Evolutionary conservation across 2,113 vertebrate species (phyloP).

Genomic region (Misgurnus anguillicaudatus): DNA sequence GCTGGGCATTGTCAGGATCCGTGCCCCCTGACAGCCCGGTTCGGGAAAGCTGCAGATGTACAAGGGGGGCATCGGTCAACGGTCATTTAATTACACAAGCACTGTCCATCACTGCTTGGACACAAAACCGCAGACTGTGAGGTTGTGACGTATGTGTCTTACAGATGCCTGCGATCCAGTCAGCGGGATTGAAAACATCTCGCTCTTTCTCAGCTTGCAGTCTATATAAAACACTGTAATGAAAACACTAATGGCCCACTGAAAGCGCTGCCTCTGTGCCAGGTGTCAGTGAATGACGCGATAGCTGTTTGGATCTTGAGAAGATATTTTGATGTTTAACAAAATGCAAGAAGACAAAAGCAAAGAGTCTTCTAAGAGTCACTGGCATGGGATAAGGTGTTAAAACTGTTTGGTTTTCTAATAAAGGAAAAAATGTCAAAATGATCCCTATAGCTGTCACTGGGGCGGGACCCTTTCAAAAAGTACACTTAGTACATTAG

Average conservation of each 20-base stretch:
- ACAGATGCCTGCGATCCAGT: not conserved
- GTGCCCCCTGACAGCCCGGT: slow-evolving; percentile 16
- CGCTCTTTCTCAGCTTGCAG: slow-evolving; percentile 4
- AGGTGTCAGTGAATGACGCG: slow-evolving; percentile 3
- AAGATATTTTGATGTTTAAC: slow-evolving; percentile 1
- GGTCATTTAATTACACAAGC: slow-evolving; percentile 19
- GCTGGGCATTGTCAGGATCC: slow-evolving; percentile 15
- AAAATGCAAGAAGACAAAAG: not conserved
- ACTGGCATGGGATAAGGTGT: not conserved
- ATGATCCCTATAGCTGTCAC: no score
- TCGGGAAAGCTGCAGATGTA: not conserved
- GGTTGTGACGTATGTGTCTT: slow-evolving; percentile 5
- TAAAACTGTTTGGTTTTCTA: not conserved
- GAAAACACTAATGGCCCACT: slow-evolving; percentile 24
- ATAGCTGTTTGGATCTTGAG: slow-evolving; percentile 17
- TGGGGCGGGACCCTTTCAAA: no score
- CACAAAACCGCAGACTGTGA: not conserved
- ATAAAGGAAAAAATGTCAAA: no score
- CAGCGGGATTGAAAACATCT: not conserved
- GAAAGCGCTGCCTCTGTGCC: slow-evolving; percentile 9
- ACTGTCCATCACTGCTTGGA: slow-evolving; percentile 30
- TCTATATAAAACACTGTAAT: not conserved
- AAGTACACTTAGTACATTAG: no score
- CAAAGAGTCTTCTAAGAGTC: not conserved
- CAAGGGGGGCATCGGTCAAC: slow-evolving; percentile 15